Conservation (phyloP, 2,113 vertebrate species). For the Perccottus glenii region DNA sequence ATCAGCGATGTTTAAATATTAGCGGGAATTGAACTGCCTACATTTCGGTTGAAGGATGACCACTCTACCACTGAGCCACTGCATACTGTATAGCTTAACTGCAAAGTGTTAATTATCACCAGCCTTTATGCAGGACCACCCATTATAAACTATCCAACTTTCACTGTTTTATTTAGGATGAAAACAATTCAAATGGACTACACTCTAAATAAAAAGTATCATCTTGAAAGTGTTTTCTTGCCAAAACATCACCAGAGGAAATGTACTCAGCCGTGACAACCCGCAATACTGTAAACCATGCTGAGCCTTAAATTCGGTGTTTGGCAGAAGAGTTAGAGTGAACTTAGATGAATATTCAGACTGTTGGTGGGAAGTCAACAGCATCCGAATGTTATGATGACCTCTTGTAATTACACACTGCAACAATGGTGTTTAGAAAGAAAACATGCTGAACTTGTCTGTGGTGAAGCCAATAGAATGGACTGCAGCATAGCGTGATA, state of each 20-base stretch:
- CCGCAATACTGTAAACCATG: conserved; percentile 29
- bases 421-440: conserved; percentile 55
- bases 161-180: neutral
- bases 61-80: no score
- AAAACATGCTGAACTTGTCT: conserved; percentile 57
- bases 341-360: conserved; percentile 29
- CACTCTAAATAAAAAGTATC: conserved; percentile 20
- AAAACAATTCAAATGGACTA: conserved; percentile 27
- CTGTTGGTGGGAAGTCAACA: conserved; percentile 35
- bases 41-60: no score
- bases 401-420: conserved; percentile 48
- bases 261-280: conserved; percentile 50
- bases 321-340: conserved; percentile 24
- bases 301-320: conserved; percentile 30
- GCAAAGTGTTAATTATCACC: no score
- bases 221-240: conserved; percentile 19
- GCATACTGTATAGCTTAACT: no score
- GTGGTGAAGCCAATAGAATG: conserved; percentile 45
- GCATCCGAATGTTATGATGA: conserved; percentile 52
- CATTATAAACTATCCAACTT: conserved; percentile 10
- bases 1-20: no score
- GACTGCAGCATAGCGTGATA: neutral
- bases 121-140: conserved; percentile 15
- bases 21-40: no score
- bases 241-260: conserved; percentile 53